These are phyloP conservation scores for Tipula helvola DNA, from an alignment of 2,888 invertebrate species.

Conservation along the genomic window DNA sequence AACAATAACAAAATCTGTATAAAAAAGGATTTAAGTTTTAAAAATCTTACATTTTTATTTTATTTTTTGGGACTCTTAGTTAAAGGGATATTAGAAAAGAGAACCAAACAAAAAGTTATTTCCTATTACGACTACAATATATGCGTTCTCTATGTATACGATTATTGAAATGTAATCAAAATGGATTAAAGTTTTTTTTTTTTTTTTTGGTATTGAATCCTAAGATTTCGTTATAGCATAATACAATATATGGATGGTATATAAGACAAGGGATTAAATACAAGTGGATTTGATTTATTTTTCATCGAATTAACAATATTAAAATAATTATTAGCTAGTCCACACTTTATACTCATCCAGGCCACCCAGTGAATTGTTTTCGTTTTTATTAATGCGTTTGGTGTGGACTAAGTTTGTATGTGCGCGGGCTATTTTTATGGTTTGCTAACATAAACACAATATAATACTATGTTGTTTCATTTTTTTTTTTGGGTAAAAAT, in stretches of 20 bases:
- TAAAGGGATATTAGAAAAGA: background rate
- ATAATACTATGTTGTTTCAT: background rate
- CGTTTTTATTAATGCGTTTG: too few species aligned
- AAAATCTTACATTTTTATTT: background rate
- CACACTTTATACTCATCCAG: background rate
- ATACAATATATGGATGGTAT: background rate
- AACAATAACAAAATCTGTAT: background rate
- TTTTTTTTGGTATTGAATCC: background rate
- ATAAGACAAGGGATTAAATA: background rate
- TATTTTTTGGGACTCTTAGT: background rate
- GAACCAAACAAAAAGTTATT: background rate
- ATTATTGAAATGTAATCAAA: constrained; percentile 4
- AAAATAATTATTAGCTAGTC: background rate
- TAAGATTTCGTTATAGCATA: background rate
- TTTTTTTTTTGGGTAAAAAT: background rate
- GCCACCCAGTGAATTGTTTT: background rate
- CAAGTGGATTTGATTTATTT: background rate
- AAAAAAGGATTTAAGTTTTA: background rate
- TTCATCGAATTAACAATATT: background rate
- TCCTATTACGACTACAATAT: background rate
- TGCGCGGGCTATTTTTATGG: background rate
- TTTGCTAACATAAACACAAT: background rate
- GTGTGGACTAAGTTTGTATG: background rate
- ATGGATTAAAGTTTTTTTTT: background rate
- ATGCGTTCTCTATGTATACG: background rate